A percentile compares a stretch with the other conserved stretches of the same genome.
phyloP scores from a whole-genome alignment of 2,888 invertebrate genomes.

The Ectobius pallidus region DNA sequence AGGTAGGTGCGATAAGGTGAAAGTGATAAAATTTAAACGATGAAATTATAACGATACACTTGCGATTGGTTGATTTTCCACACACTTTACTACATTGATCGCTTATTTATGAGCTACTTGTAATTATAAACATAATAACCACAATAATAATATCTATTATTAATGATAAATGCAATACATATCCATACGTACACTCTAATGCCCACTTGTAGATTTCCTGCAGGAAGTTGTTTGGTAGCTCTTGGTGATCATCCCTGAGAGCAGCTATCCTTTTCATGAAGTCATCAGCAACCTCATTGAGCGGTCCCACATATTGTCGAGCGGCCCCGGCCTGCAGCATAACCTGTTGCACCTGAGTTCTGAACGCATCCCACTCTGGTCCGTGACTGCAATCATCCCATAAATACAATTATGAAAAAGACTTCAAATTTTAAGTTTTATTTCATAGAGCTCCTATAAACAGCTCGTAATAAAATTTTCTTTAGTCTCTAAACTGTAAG shows the following conservation, averaged over 20 bases:
- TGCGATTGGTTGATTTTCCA: too few relatives aligned
- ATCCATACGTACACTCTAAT: constrained; percentile 80
- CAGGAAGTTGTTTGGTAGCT: constrained; percentile 71
- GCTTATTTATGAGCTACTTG: too few relatives aligned
- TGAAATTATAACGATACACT: too few relatives aligned
- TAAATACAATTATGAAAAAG: not conserved
- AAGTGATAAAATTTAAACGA: too few relatives aligned
- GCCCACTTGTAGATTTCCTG: constrained; percentile 81
- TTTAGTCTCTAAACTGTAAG: not conserved
- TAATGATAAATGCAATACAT: too few relatives aligned
- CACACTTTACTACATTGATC: too few relatives aligned
- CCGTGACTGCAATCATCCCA: constrained; percentile 83
- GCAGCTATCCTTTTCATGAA: constrained; percentile 72
- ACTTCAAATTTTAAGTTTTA: not conserved
- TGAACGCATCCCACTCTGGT: constrained; percentile 82
- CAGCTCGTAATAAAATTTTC: not conserved
- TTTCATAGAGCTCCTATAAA: too few relatives aligned
- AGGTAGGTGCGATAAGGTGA: too few relatives aligned
- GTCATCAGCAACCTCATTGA: constrained; percentile 77
- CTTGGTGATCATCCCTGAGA: constrained; percentile 63
- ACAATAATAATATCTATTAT: too few relatives aligned
- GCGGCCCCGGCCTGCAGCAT: constrained; percentile 81
- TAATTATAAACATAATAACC: too few relatives aligned
- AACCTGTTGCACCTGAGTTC: constrained; percentile 83
- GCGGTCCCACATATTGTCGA: constrained; percentile 72